Conservation (phyloP, 2,888 invertebrate species). For the Lamellibrachia satsuma region DNA sequence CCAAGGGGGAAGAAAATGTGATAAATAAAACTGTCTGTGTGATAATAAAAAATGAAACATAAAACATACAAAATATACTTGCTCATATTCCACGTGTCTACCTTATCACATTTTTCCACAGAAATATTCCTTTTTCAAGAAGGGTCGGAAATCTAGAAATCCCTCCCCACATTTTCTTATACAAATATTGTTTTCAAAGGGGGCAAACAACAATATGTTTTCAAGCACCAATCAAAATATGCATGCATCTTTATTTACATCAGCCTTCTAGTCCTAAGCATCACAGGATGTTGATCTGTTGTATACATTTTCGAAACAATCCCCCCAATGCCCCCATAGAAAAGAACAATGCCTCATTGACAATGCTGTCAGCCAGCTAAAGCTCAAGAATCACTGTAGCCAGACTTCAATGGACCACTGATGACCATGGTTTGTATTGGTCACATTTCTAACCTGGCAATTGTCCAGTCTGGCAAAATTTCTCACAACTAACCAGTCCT, state of each 20-base stretch:
- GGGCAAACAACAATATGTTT: too few relatives aligned
- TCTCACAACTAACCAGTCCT: not conserved
- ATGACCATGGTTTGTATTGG: not conserved
- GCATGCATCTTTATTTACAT: too few relatives aligned
- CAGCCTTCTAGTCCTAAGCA: too few relatives aligned
- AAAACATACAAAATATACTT: not conserved
- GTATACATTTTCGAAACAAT: not conserved
- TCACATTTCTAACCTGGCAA: not conserved
- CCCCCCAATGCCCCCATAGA: not conserved
- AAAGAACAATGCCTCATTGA: not conserved
- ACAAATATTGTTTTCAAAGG: too few relatives aligned
- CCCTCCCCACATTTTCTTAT: too few relatives aligned
- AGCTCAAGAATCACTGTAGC: not conserved
- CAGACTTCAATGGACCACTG: not conserved
- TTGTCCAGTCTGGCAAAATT: not conserved
- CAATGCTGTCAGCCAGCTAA: not conserved
- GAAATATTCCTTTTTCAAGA: too few relatives aligned
- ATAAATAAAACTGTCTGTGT: not conserved
- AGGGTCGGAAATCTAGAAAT: too few relatives aligned
- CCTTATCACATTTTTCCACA: not conserved
- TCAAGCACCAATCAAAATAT: too few relatives aligned
- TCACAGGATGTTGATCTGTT: not conserved
- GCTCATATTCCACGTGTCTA: not conserved
- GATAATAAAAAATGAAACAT: not conserved
- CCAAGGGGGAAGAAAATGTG: not conserved